Base-by-base conservation (phyloP, 2,888 invertebrate species). In the Gerris lacustris region DNA sequence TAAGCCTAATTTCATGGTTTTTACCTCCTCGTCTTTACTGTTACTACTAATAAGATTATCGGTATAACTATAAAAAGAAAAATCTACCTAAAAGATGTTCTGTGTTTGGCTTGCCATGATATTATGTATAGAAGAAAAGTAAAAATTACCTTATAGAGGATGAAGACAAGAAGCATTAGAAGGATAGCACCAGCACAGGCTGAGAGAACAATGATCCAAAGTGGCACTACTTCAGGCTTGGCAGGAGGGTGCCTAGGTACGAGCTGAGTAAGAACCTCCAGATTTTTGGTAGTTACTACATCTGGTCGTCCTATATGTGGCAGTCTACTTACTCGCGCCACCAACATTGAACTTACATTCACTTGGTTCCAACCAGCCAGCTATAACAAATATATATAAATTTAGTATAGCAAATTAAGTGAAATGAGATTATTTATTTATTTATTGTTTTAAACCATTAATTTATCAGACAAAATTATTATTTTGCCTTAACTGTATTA, bases 201-300 rank as follows among this genome's bases (percentile, higher is more conserved):
- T 0, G 94, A 90, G 72, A 94, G 81, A 5, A 94, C 86, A 69
- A 94, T 89, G 66, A 92, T 88, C 94, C 94, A 95, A 69, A 94
- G 84, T 0, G 93, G 92, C 45, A 93, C 87, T 69, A 87, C 79
- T 72, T 86, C 88, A 74, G 87, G 86, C n/a, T 85, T 86, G 69
- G 85, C 83, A 76, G 86, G 86, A 64, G 64, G 64, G 15, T 9
- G 31, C 44, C 82, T 82, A 0, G 89, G 89, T 66, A 86, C 85
- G 44, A 92, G 83, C 75, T 85, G 85, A 11, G 91, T 91, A 74
- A 85, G 84, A n/a, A 91, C 87, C 81, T 92, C 90, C 72, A 86
- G 85, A 67, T 84, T 85, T 76, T 84, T 85, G 77, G 88, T 83
- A 45, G 85, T 80, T 55, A 85, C 82, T 73, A 85, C 85, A 18